Base-by-base conservation (phyloP, 2,888 invertebrate genomes). In the Meloe dianella region DNA sequence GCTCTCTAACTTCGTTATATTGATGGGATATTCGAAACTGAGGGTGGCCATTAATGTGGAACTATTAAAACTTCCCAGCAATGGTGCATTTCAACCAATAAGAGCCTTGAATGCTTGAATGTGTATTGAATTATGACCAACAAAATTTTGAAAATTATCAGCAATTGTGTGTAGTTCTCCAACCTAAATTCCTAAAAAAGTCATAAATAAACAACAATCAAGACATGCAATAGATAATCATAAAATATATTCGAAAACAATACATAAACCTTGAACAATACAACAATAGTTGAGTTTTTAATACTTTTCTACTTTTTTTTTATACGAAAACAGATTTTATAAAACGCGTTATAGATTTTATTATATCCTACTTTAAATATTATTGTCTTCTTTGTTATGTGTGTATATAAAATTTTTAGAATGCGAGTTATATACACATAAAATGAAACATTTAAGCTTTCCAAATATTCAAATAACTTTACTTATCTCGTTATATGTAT, bases 281-380 rank as follows among this genome's bases (percentile, higher is more conserved):
- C 38, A 41, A 41, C 38, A 41, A 41, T 41, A 41, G 38, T 41
- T n/a, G 38, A 41, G 17, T 41, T 41, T 41, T 41, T 41, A 41
- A 41, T 41, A 41, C n/a, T 35, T 35, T 12, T 35, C 12, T 3
- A 3, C 10, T n/a, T n/a, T 41, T 1, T 41, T 41, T 5, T n/a
- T 17, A 41, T 17, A 41, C 7, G 2, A n/a, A n/a, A 17, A 41
- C 38, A 41, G 2, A 41, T 17, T 41, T 41, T 41, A 41, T 17
- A 6, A 17, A 41, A 14, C 35, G 12, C 17, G 17, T 41, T 41
- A 41, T 1, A 41, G 38, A 41, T 41, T 41, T 41, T 41, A 41
- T 41, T 41, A 41, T 41, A n/a, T n/a, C 8, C 38, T 41, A 5
- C 17, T 17, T 41, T n/a, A 41, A 41, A 41, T n/a, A n/a, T 41